phyloP scores from a whole-genome alignment of 2,888 invertebrate genomes.

The Taenaris catops region DNA sequence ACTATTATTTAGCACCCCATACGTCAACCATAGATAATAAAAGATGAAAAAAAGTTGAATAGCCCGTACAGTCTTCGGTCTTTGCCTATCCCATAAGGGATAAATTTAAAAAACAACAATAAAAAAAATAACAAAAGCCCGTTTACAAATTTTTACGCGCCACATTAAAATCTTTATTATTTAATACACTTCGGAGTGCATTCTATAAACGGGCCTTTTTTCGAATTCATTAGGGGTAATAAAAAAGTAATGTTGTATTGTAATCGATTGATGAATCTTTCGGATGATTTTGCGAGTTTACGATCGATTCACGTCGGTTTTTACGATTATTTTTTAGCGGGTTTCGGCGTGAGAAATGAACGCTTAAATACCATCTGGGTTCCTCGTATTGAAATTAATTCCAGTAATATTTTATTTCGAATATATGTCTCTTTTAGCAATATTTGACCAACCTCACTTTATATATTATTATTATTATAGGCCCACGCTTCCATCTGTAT shows the following conservation, averaged over 20 bases:
- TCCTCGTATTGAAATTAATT: too few species aligned
- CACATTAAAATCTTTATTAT: conserved; percentile 61
- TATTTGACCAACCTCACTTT: too few species aligned
- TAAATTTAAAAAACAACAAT: conserved; percentile 12
- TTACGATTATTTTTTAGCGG: conserved; percentile 53
- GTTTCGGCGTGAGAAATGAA: conserved; percentile 61
- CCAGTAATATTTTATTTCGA: too few species aligned
- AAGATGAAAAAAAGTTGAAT: conserved; percentile 15
- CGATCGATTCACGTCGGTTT: conserved; percentile 53
- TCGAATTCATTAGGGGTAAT: conserved; percentile 68
- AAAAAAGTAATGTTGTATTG: conserved; percentile 71
- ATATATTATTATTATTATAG: too few species aligned
- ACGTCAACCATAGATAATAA: conserved; percentile 45
- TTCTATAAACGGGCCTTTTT: conserved; percentile 24
- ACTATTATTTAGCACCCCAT: conserved; percentile 53
- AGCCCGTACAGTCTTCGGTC: conserved; percentile 3
- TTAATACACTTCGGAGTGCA: conserved; percentile 48
- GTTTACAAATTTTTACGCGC: conserved; percentile 73
- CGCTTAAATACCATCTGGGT: conserved; percentile 23
- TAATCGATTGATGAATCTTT: conserved; percentile 65
- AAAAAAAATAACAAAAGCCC: conserved; percentile 42
- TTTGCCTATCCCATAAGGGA: conserved; percentile 12
- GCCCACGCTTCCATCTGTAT: too few species aligned
- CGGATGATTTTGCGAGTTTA: conserved; percentile 73
- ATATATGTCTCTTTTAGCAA: too few species aligned